Percentiles rank a stretch among this genome's conserved stretches.
phyloP scores from a whole-genome alignment of 2,113 vertebrate species.

The Rostratula benghalensis region DNA sequence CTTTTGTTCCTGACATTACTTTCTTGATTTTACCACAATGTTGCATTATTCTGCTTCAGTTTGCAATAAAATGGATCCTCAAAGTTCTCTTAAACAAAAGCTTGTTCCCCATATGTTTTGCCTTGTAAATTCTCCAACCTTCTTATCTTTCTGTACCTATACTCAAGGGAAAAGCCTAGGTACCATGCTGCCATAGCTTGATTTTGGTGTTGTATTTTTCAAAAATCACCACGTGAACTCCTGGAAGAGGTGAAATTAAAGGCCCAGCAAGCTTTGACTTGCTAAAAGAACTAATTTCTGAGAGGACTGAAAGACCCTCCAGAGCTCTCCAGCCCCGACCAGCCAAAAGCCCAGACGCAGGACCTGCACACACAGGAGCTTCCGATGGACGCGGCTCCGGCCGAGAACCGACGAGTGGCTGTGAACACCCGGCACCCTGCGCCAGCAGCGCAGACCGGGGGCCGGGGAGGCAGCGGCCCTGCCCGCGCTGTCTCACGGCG shows the following conservation, averaged over 20 bases:
- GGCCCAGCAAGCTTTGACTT: background rate
- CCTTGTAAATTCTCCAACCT: background rate
- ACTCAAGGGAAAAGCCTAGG: background rate
- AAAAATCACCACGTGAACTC: background rate
- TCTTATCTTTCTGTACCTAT: background rate
- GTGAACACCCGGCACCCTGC: rapidly evolving
- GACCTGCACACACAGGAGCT: background rate
- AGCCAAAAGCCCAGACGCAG: background rate
- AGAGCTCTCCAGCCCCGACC: no score
- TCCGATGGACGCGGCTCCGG: background rate
- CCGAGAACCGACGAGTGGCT: no score
- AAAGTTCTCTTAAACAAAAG: background rate
- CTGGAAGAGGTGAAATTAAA: background rate
- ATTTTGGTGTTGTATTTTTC: rapidly evolving
- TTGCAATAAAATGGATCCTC: background rate
- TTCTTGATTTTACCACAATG: background rate
- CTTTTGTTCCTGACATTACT: background rate
- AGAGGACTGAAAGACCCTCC: background rate
- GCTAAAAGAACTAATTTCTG: background rate
- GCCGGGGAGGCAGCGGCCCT: background rate
- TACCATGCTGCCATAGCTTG: rapidly evolving
- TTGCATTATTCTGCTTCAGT: background rate
- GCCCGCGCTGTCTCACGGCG: no score
- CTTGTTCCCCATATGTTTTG: rapidly evolving
- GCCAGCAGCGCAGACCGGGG: no score